Percentiles rank a stretch among this genome's conserved stretches.
phyloP scores from a whole-genome alignment of 2,888 invertebrate species.

The Eristalis pertinax region DNA sequence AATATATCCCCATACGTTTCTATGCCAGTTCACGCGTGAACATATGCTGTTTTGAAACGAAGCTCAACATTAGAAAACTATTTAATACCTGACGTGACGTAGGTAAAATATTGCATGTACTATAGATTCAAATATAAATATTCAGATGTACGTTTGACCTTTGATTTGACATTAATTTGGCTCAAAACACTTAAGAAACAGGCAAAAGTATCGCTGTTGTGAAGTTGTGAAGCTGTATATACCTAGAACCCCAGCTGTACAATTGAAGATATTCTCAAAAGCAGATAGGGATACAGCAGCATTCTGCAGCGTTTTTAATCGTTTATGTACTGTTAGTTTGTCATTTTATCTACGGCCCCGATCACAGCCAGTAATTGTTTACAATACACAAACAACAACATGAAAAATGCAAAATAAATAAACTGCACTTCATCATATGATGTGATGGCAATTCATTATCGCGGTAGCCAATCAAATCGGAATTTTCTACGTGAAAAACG shows the following conservation, averaged over 20 bases:
- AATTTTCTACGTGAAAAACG: slow-evolving; percentile 67
- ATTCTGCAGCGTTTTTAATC: no score
- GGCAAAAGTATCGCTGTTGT: no score
- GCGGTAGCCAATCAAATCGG: slow-evolving; percentile 71
- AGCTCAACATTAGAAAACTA: not conserved
- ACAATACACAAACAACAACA: not conserved
- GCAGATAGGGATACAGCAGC: no score
- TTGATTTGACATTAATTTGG: no score
- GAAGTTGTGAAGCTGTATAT: no score
- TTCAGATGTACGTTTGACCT: no score
- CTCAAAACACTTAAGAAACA: no score
- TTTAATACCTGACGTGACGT: not conserved
- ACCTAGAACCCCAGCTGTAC: no score
- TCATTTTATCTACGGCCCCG: no score
- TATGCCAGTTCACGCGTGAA: not conserved
- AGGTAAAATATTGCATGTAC: not conserved
- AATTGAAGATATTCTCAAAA: no score
- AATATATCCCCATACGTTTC: not conserved
- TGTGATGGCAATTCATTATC: slow-evolving; percentile 67
- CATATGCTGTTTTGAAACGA: not conserved
- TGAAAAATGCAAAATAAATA: not conserved
- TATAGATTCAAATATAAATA: no score
- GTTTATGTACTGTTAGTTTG: no score
- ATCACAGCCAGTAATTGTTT: slow-evolving; percentile 43
- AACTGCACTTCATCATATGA: slow-evolving; percentile 42